Conservation (phyloP, 2,113 vertebrate species). For the Otocyon megalotis region DNA sequence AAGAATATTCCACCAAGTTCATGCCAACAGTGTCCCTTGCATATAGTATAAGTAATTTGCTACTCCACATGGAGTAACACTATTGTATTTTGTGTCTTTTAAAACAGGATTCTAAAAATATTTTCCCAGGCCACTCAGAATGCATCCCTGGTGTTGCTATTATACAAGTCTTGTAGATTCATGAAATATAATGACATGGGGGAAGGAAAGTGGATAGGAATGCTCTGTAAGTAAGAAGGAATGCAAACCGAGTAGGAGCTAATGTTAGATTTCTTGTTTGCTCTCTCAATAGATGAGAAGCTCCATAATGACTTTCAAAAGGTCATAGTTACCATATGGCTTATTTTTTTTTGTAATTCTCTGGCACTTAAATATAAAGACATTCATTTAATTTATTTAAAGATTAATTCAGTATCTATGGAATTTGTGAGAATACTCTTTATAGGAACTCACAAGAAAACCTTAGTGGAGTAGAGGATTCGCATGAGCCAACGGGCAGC, state of each 20-base stretch:
- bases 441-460: not conserved
- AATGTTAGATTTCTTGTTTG: constrained; percentile 68
- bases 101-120: constrained; percentile 85
- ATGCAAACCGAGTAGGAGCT: constrained; percentile 34
- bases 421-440: not conserved
- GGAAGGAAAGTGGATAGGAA: constrained; percentile 36
- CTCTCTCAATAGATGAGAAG: constrained; percentile 46
- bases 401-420: not conserved
- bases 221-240: not conserved
- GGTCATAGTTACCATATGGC: not conserved
- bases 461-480: not conserved
- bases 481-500: not conserved
- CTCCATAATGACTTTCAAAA: constrained; percentile 60
- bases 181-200: constrained; percentile 72
- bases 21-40: constrained; percentile 79
- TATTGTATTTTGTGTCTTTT: constrained; percentile 77
- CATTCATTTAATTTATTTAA: constrained; percentile 6
- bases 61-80: constrained; percentile 71
- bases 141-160: constrained; percentile 69
- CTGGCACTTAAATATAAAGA: not conserved
- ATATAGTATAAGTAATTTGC: constrained; percentile 86
- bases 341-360: not conserved
- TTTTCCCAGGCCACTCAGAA: constrained; percentile 64
- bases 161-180: constrained; percentile 76
- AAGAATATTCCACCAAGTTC: constrained; percentile 76